These are phyloP conservation scores for Drosophila truncata DNA, from an alignment of 1,140 invertebrate species.

Conservation along the genomic window DNA sequence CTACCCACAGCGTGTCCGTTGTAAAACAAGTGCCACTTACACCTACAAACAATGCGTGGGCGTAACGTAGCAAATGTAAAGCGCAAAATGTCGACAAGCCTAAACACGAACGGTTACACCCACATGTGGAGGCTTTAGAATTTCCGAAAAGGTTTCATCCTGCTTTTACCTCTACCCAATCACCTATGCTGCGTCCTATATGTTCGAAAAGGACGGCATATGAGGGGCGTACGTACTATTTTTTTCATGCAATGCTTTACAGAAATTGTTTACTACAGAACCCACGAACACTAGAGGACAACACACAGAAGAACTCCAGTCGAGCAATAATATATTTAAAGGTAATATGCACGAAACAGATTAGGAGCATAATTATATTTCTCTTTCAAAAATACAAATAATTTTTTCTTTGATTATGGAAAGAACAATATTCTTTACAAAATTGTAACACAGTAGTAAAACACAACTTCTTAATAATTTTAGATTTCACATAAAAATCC, in stretches of 20 bases:
- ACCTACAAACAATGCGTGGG: conserved; percentile 16
- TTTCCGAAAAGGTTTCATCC: conserved; percentile 34
- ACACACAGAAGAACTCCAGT: neutral
- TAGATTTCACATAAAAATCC: too few relatives aligned
- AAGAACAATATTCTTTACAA: too few relatives aligned
- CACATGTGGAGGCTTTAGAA: conserved; percentile 17
- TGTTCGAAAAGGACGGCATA: conserved; percentile 35
- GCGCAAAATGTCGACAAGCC: conserved; percentile 56
- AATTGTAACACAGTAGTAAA: too few relatives aligned
- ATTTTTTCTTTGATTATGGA: too few relatives aligned
- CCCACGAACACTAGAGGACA: neutral
- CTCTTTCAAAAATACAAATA: too few relatives aligned
- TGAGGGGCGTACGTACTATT: conserved; percentile 1
- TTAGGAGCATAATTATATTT: too few relatives aligned
- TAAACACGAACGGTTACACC: conserved; percentile 52
- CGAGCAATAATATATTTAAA: neutral
- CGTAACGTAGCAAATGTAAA: conserved; percentile 21
- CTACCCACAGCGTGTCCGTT: conserved; percentile 71
- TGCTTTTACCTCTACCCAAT: conserved; percentile 36
- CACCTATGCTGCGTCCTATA: neutral
- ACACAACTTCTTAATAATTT: too few relatives aligned
- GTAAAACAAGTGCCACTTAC: conserved; percentile 18
- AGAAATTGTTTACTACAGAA: conserved; percentile 21
- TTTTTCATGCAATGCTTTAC: conserved; percentile 4
- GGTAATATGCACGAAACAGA: conserved; percentile 37